Evolutionary conservation across 2,113 vertebrate species (phyloP).

Genomic region (Candoia aspera): DNA sequence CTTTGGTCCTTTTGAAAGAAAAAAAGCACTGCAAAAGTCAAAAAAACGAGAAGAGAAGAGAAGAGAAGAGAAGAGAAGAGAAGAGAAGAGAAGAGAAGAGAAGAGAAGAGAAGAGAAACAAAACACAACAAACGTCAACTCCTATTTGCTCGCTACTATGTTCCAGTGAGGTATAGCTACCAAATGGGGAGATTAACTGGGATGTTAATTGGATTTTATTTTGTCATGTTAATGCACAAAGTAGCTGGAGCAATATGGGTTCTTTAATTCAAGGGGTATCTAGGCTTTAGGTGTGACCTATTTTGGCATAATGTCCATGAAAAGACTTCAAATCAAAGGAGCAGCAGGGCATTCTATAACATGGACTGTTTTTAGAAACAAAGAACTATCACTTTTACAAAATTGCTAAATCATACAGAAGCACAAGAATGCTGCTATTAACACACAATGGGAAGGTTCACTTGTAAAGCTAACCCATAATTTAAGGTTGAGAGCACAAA

Average conservation of each 20-base stretch:
- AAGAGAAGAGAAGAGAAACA: too few relatives aligned
- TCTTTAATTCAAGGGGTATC: not conserved
- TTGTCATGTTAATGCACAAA: not conserved
- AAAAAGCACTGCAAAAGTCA: not conserved
- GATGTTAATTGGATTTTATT: slow-evolving; percentile 36
- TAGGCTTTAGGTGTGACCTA: not conserved
- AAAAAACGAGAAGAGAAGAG: too few relatives aligned
- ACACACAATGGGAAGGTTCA: not conserved
- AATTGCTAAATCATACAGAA: not conserved
- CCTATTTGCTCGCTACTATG: rapidly evolving
- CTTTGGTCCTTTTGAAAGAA: not conserved
- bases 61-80: too few relatives aligned
- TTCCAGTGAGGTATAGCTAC: slow-evolving; percentile 14
- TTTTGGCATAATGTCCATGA: not conserved
- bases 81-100: too few relatives aligned
- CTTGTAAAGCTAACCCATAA: not conserved
- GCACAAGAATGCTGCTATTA: not conserved
- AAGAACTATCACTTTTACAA: not conserved
- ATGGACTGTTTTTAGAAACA: not conserved
- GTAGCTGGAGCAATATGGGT: not conserved
- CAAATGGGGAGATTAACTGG: not conserved
- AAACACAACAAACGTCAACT: not conserved
- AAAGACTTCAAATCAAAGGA: not conserved
- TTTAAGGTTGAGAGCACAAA: not conserved
- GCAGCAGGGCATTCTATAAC: not conserved